Evolutionary conservation across 2,797 vertebrate species (phyloP).

Genomic region (Pipistrellus pipistrellus): DNA sequence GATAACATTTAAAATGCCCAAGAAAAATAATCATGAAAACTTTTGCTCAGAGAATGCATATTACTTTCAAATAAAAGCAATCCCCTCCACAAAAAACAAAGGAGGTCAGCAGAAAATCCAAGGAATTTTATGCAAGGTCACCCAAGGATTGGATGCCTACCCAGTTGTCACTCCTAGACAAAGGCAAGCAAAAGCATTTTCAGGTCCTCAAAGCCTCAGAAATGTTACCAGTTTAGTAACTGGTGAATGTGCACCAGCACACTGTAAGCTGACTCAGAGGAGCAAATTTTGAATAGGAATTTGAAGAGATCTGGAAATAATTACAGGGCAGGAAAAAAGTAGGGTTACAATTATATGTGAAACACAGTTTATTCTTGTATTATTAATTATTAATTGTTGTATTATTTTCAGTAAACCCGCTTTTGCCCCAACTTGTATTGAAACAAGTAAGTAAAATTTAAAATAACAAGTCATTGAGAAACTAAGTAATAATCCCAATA

Average conservation of each 20-base stretch:
- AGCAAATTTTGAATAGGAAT: slow-evolving; percentile 4
- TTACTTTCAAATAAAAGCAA: background rate
- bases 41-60: background rate
- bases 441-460: background rate
- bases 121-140: background rate
- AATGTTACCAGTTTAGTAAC: background rate
- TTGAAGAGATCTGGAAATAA: background rate
- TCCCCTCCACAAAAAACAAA: background rate
- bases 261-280: background rate
- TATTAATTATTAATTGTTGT: background rate
- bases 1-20: slow-evolving; percentile 4
- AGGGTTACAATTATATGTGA: background rate
- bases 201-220: background rate
- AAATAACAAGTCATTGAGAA: background rate
- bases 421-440: background rate
- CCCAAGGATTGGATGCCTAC: background rate
- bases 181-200: background rate
- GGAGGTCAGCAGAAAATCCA: background rate
- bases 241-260: background rate
- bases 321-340: background rate
- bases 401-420: background rate
- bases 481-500: background rate
- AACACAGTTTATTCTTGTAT: background rate
- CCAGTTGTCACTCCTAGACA: background rate
- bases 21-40: background rate